Percentiles rank a stretch among this genome's conserved stretches.
phyloP scores from a whole-genome alignment of 2,888 invertebrate genomes.

The Blera fallax region DNA sequence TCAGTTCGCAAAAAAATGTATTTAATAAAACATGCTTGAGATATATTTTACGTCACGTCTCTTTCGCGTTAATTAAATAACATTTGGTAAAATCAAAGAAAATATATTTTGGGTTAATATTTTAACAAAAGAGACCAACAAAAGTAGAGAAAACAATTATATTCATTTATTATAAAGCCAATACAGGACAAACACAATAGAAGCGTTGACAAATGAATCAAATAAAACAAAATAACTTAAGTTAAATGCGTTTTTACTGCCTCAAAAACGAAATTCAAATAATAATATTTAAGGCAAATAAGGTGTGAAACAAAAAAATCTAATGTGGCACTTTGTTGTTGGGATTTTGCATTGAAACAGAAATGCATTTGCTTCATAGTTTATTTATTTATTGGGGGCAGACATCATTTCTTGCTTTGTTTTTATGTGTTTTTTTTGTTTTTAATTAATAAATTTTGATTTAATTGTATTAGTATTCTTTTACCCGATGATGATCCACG shows the following conservation, averaged over 20 bases:
- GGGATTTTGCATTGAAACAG: conserved; percentile 71
- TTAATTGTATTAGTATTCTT: conserved; percentile 73
- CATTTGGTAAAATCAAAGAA: conserved; percentile 32
- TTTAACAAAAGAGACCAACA: not conserved
- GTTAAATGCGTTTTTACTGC: conserved; percentile 36
- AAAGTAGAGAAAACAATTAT: conserved; percentile 4
- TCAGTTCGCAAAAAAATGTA: conserved; percentile 61
- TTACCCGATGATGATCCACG: conserved; percentile 88
- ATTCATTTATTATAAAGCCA: conserved; percentile 59
- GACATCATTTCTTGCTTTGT: conserved; percentile 65
- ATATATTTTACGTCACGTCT: conserved; percentile 44
- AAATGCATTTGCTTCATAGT: conserved; percentile 57
- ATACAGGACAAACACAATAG: conserved; percentile 62
- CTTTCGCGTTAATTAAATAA: conserved; percentile 26
- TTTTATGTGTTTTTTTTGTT: conserved; percentile 48
- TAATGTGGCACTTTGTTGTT: conserved; percentile 71
- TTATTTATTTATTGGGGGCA: conserved; percentile 10
- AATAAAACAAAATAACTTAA: not conserved
- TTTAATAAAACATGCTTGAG: conserved; percentile 69
- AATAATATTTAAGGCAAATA: conserved; percentile 23
- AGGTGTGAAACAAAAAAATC: conserved; percentile 25
- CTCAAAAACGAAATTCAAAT: not conserved
- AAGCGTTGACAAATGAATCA: conserved; percentile 49
- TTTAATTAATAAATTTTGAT: conserved; percentile 41
- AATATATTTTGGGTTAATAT: conserved; percentile 43